phyloP scores from a whole-genome alignment of 2,113 vertebrate genomes.

The Sprattus sprattus region DNA sequence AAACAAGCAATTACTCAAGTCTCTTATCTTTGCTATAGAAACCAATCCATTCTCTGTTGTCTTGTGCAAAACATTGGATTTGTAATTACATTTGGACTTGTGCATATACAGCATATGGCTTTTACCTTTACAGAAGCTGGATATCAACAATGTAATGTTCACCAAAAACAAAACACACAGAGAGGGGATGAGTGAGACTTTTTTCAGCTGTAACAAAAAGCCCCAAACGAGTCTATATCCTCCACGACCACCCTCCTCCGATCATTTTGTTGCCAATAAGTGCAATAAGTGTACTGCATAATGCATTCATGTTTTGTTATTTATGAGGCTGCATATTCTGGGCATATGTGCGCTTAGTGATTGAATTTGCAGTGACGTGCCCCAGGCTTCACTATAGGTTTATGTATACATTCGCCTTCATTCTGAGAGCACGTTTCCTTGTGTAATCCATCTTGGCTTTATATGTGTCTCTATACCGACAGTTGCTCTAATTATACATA shows the following conservation, averaged over 20 bases:
- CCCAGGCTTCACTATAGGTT: neutral
- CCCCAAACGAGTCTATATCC: neutral
- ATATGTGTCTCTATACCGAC: neutral
- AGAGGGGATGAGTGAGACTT: neutral
- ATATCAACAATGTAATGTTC: too few relatives aligned
- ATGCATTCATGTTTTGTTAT: neutral
- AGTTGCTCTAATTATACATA: neutral
- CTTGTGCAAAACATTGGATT: neutral
- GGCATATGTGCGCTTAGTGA: constrained; percentile 24
- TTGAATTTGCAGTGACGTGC: neutral
- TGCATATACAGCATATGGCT: too few relatives aligned
- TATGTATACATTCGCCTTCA: neutral
- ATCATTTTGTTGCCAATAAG: neutral
- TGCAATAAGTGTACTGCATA: neutral
- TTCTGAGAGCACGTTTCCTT: neutral
- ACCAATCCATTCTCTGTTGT: neutral
- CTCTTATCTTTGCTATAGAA: neutral
- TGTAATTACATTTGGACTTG: too few relatives aligned
- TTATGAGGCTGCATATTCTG: neutral
- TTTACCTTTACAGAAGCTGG: too few relatives aligned
- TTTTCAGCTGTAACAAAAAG: neutral
- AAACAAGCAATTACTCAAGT: neutral
- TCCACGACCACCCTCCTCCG: neutral
- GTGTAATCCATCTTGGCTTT: neutral
- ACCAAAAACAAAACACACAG: neutral